These are phyloP conservation scores for Platichthys stellatus DNA, from an alignment of 2,113 vertebrate genomes.

Conservation along the genomic window DNA sequence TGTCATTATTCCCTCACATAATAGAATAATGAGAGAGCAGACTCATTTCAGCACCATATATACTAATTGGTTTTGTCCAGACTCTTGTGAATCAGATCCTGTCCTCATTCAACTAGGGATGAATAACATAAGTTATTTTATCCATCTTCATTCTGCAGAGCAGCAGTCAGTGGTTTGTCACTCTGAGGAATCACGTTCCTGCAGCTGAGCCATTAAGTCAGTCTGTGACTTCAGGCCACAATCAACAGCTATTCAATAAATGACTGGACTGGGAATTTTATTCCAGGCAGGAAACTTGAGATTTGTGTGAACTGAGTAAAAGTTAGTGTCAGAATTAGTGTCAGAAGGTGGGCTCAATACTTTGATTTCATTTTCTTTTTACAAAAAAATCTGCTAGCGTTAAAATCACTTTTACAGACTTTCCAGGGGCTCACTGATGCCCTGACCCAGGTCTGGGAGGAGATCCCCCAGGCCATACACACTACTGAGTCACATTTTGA, in stretches of 20 bases:
- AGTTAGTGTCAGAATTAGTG: background rate
- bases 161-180: conserved; percentile 2
- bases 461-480: too few species aligned
- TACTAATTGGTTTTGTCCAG: background rate
- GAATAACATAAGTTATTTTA: conserved; percentile 18
- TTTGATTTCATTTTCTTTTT: background rate
- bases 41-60: too few species aligned
- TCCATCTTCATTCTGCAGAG: background rate
- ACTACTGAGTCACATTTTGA: too few species aligned
- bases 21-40: too few species aligned
- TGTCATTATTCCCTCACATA: too few species aligned
- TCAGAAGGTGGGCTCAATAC: background rate
- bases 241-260: background rate
- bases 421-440: too few species aligned
- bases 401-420: too few species aligned
- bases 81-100: conserved; percentile 29
- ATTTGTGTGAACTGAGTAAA: background rate
- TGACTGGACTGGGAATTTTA: background rate
- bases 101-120: background rate
- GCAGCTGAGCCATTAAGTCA: background rate
- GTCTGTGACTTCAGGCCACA: conserved; percentile 8
- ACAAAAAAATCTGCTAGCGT: background rate
- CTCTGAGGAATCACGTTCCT: background rate
- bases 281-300: background rate
- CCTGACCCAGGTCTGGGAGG: too few species aligned